A percentile compares a stretch with the other conserved stretches of the same genome.
phyloP scores from a whole-genome alignment of 2,888 invertebrate species.

The Parochlus steinenii region DNA sequence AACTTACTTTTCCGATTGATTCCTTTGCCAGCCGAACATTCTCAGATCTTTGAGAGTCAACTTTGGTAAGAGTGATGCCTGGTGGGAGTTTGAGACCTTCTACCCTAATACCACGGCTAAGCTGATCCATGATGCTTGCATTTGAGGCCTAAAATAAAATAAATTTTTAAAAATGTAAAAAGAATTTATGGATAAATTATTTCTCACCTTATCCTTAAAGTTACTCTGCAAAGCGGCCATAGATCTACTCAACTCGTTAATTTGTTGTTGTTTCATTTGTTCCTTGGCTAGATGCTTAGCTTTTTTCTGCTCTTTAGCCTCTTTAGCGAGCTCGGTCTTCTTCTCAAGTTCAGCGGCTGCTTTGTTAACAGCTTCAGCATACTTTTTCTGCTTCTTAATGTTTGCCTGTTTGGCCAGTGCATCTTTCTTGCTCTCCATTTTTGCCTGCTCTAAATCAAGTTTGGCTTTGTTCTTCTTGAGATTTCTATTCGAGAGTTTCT shows the following conservation, averaged over 20 bases:
- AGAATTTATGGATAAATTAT: slow-evolving; percentile 1
- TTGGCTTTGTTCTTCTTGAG: not conserved
- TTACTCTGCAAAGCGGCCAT: too few species aligned
- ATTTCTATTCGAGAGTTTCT: not conserved
- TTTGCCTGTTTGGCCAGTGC: not conserved
- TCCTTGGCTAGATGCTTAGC: too few species aligned
- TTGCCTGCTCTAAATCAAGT: not conserved
- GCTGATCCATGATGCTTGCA: slow-evolving; percentile 31
- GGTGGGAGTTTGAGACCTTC: slow-evolving; percentile 53
- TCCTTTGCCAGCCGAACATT: slow-evolving; percentile 27
- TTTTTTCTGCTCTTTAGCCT: slow-evolving; percentile 6
- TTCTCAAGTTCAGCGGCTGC: slow-evolving; percentile 14
- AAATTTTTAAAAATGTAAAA: too few species aligned
- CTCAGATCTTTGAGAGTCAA: slow-evolving; percentile 36
- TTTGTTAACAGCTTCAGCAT: slow-evolving; percentile 5
- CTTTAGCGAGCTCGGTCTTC: not conserved
- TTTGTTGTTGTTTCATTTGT: not conserved
- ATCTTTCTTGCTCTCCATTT: not conserved
- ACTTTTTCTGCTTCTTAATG: slow-evolving; percentile 1
- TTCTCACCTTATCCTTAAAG: too few species aligned
- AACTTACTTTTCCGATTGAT: slow-evolving; percentile 24
- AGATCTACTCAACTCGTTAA: not conserved
- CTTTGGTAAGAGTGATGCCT: slow-evolving; percentile 63
- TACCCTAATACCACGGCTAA: slow-evolving; percentile 33
- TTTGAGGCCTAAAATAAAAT: too few species aligned